phyloP scores from a whole-genome alignment of 2,888 invertebrate species.

The Frankliniella fusca region DNA sequence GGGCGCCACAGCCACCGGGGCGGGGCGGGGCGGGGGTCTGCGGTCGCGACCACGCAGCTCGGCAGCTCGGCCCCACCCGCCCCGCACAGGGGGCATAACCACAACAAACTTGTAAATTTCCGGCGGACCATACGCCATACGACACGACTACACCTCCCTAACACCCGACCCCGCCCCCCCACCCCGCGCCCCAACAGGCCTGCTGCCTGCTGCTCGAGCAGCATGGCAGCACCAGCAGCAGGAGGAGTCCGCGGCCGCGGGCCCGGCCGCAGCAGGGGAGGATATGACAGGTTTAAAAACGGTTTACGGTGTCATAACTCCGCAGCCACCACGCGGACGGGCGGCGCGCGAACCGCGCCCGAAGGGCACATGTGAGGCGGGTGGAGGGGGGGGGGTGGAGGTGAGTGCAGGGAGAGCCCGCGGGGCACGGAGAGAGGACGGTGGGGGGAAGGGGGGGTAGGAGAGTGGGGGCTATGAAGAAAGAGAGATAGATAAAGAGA shows the following conservation, averaged over 20 bases:
- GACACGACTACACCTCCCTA: not conserved
- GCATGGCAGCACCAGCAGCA: not conserved
- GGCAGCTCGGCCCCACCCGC: too few species aligned
- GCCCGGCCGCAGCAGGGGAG: not conserved
- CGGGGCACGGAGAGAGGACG: too few species aligned
- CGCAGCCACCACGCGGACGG: not conserved
- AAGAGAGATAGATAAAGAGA: too few species aligned
- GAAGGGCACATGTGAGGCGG: not conserved
- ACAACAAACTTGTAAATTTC: too few species aligned
- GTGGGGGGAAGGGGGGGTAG: too few species aligned
- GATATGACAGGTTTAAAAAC: constrained; percentile 25
- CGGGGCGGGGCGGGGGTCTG: too few species aligned
- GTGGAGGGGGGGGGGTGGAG: not conserved
- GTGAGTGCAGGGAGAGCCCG: not conserved
- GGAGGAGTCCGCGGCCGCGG: not conserved
- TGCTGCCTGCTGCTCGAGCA: not conserved
- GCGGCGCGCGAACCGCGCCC: not conserved
- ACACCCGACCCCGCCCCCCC: not conserved
- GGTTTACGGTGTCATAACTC: constrained; percentile 14
- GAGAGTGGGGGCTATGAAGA: too few species aligned
- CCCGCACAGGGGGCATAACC: too few species aligned
- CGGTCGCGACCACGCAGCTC: too few species aligned
- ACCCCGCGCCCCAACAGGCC: not conserved
- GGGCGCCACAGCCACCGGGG: too few species aligned
- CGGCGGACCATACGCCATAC: too few species aligned